phyloP scores from a whole-genome alignment of 2,888 invertebrate species.

The Zhengitettix transpicula region DNA sequence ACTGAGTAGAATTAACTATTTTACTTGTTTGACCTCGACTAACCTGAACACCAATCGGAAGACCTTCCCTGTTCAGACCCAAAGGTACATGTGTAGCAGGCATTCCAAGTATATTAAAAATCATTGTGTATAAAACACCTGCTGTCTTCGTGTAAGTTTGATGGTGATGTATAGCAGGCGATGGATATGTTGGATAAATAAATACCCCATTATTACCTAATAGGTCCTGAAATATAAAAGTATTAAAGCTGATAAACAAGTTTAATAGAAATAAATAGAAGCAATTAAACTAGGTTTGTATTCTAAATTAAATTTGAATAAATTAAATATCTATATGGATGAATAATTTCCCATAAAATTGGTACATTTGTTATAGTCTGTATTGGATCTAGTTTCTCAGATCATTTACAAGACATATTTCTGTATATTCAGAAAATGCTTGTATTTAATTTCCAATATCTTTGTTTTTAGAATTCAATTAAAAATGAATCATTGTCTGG shows the following conservation, averaged over 20 bases:
- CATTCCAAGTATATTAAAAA: constrained; percentile 54
- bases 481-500: too few relatives aligned
- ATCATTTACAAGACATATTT: too few relatives aligned
- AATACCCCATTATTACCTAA: constrained; percentile 43
- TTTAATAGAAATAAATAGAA: neutral
- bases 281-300: neutral
- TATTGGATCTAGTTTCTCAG: too few relatives aligned
- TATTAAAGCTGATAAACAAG: neutral
- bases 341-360: neutral
- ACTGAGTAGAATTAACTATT: too few relatives aligned
- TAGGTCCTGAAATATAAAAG: constrained; percentile 21
- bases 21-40: neutral
- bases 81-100: constrained; percentile 61
- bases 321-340: neutral
- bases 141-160: constrained; percentile 39
- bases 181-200: constrained; percentile 41
- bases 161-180: constrained; percentile 40
- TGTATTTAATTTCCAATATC: too few relatives aligned
- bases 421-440: too few relatives aligned
- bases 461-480: too few relatives aligned
- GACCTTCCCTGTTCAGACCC: constrained; percentile 38
- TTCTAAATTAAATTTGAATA: neutral
- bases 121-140: constrained; percentile 43
- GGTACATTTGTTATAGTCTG: too few relatives aligned
- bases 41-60: constrained; percentile 66